Base-by-base conservation (phyloP, 2,113 vertebrate genomes). In the Pelodiscus sinensis region DNA sequence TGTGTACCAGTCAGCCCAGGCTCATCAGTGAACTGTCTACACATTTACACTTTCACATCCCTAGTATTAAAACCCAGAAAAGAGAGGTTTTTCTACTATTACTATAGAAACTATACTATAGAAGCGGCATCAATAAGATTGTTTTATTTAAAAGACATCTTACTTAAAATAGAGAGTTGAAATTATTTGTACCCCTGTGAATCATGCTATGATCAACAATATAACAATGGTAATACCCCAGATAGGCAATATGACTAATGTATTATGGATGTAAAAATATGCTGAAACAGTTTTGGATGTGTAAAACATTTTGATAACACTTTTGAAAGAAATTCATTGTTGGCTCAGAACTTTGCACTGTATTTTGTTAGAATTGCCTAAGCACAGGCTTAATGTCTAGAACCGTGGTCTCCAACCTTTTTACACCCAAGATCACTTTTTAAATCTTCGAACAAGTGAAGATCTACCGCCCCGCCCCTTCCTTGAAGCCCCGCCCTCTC, bases 211-310 rank as follows among this genome's bases (percentile, higher is more conserved):
- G 52, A 55, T 10, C 19, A 29, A 54, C 31, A 55, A 19, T n/a
- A 80, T 31, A 62, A 35, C 29, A 71, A 78, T 73, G 71, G 8
- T 0, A 19, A 3, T 3, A 88, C 71, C 77, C 31, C 90, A 79
- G 71, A 21, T 25, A 81, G 1, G 0, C 0, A 1, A 14, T 50
- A 58, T 31, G 82, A 90, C 95, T 88, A 89, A 95, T 82, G 71
- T 81, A 31, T 21, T 58, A 81, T 0, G 0, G 88, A 85, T 2
- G 3, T 0, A 0, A 77, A 92, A 89, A 71, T 15, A 57, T 2
- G 1, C 51, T 13, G 51, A 90, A 81, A 86, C 54, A 54, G 51
- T 82, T 95, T 50, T 9, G 87, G 73, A 88, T n/a, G 84, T 22
- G 84, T 62, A 73, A 91, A 88, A 79, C 35, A 85, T 90, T 91